Evolutionary conservation across 2,888 invertebrate species (phyloP), one percentile per base, ranked within the genome.

Genomic region (Stegana nigrithorax): DNA sequence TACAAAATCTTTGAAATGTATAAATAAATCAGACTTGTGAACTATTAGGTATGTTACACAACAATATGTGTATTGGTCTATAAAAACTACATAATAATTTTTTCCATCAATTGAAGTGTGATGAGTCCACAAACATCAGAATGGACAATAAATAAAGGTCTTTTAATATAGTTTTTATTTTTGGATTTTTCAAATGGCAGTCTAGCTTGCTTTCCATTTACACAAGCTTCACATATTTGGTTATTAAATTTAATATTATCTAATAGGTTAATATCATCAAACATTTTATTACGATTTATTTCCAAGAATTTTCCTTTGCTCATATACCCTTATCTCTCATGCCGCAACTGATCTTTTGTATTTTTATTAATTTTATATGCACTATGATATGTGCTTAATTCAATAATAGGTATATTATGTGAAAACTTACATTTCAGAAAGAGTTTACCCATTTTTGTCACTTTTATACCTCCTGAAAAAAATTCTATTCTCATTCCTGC

Each of bases 41-140:
- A 66, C 66, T 10, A 81, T 55, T 44, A 80, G 59, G 67, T 81
- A 81, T 47, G 70, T 73, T 55, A 78, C 74, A 64, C 72, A 68
- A 60, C 73, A 82, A 64, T 83, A 78, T 17, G 78, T 83, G 68
- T 60, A 83, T 39, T 83, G 70, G 71, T 83, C 83, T 44, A 82
- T 60, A 69, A 82, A 78, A 5, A 77, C 39, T 4, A 82, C 68
- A 67, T 81, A 76, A 66, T 83, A 81, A 32, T 73, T 79, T 64
- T 79, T 78, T 14, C 68, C 67, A 62, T 83, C 72, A 63, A 78
- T 65, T 0, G 80, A 81, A 0, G 80, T 60, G 80, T 75, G 26
- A 83, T 53, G 2, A 19, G 32, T 5, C 53, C 53, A 29, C 19
- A 81, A 19, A 82, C 72, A 64, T 80, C 81, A 4, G 77, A 75